Evolutionary conservation across 2,888 invertebrate genomes (phyloP), one percentile per base, ranked within the genome.

Genomic region (Actias luna): DNA sequence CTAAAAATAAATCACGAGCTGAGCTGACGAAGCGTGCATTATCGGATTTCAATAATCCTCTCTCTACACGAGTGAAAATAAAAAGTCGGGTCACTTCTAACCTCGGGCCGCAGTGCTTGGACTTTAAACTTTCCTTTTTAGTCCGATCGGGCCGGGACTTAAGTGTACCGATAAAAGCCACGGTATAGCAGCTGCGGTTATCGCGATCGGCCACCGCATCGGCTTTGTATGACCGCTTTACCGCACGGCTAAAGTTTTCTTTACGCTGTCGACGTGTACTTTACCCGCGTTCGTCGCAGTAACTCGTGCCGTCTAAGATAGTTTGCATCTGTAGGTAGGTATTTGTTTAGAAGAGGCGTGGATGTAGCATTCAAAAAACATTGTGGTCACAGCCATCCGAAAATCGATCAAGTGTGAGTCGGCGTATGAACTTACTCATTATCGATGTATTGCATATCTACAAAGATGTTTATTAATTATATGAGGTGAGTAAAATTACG

Each of bases 41-140:
- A 46, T 46, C 18, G 46, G 46, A 46, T 22, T 46, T 46, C 22
- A 46, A 46, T 50, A 31, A 35, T 50, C 60, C 36, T 36, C n/a
- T 42, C 36, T 36, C n/a, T 42, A 18, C 22, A 61, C 31, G 36
- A 58, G 50, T 50, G 18, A 39, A 52, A 62, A 59, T 59, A 59
- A 59, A 62, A 62, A 59, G 58, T 31, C 22, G 7, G 7, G 16
- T 25, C 22, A 5, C 58, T 29, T 27, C 14, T 33, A 58, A 52
- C 59, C n/a, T n/a, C n/a, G 46, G 35, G 60, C 70, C 59, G 63
- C 50, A 57, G 64, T 60, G 60, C 65, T 57, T 50, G 61, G 66
- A 71, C 67, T 74, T 73, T 69, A 72, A 77, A 77, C 73, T 73
- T 71, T 75, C 73, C 77, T 71, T 73, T 78, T 73, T 74, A 71